A percentile compares a stretch with the other conserved stretches of the same genome.
Evolutionary conservation across 2,888 invertebrate genomes (phyloP).

Genomic region (Polia nebulosa): DNA sequence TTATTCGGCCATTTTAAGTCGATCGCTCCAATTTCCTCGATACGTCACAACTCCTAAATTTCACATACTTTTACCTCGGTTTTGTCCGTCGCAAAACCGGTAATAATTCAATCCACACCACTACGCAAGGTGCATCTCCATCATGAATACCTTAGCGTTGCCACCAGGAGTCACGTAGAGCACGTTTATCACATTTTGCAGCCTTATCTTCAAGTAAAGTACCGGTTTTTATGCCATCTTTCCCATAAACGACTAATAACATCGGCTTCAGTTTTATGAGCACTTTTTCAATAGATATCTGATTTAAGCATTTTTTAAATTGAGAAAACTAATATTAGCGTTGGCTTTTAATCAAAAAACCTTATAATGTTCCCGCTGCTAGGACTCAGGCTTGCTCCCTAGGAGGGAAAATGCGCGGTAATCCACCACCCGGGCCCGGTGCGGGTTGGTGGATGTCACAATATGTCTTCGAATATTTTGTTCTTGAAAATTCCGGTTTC

Average conservation of each 20-base stretch:
- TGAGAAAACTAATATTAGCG: not conserved
- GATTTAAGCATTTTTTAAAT: not conserved
- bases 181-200: slow-evolving; percentile 42
- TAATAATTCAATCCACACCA: slow-evolving; percentile 6
- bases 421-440: too few species aligned
- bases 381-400: too few species aligned
- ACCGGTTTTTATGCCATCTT: slow-evolving; percentile 13
- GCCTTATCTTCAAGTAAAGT: slow-evolving; percentile 23
- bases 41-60: not conserved
- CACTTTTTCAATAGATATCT: slow-evolving; percentile 7
- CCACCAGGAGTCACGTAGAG: slow-evolving; percentile 44
- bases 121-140: slow-evolving; percentile 15
- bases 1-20: too few species aligned
- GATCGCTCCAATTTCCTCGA: not conserved
- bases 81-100: not conserved
- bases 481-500: too few species aligned
- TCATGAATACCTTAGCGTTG: slow-evolving; percentile 25
- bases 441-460: too few species aligned
- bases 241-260: not conserved
- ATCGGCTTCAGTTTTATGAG: not conserved
- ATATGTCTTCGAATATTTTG: too few species aligned
- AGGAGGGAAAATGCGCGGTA: too few species aligned
- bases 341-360: not conserved
- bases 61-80: not conserved
- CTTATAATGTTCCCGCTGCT: too few species aligned